Base-by-base conservation (phyloP, 2,113 vertebrate species). In the Nymphicus hollandicus region DNA sequence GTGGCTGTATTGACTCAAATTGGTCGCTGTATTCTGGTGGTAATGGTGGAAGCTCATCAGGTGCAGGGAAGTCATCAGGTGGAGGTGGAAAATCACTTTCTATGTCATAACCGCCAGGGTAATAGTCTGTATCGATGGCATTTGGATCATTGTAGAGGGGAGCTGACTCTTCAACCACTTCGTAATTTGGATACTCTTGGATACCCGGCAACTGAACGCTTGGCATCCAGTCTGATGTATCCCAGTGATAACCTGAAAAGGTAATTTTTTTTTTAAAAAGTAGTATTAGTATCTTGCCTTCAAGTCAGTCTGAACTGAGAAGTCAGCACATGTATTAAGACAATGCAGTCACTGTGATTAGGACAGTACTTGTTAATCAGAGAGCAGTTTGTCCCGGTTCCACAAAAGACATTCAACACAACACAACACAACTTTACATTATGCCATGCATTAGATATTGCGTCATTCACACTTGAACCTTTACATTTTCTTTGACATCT, bases 201-300 rank as follows among this genome's bases (percentile, higher is more conserved):
- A 99, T 99, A 98, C 99, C 99, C 95, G 99, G 99, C 98, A 99
- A 98, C 94, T 99, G 99, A 97, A 99, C 98, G 52, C 98, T 98
- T 46, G 99, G 99, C 99, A 99, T 99, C 99, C 99, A 99, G 95
- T 99, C 99, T 95, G 99, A 99, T 47, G 99, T 99, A 98, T 99
- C 99, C 99, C 99, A 99, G 98, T 99, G 99, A 96, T 99, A 99
- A 97, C 99, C 99, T 99, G 96, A 46, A 66, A 71, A 89, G 69
- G 71, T 88, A 66, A 72, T 69, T 89, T 17, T 43, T 16, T 43
- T 37, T 90, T 25, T 58, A 60, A 73, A 79, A 74, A 81, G 8
- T 4, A 47, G 37, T 27, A 79, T 85, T 65, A 61, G 22, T 69
- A 43, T 63, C 41, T 78, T 82, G 16, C 52, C 31, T 76, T 46